These are phyloP conservation scores for Acanthiza pusilla DNA, from an alignment of 2,797 vertebrate genomes.

Conservation along the genomic window DNA sequence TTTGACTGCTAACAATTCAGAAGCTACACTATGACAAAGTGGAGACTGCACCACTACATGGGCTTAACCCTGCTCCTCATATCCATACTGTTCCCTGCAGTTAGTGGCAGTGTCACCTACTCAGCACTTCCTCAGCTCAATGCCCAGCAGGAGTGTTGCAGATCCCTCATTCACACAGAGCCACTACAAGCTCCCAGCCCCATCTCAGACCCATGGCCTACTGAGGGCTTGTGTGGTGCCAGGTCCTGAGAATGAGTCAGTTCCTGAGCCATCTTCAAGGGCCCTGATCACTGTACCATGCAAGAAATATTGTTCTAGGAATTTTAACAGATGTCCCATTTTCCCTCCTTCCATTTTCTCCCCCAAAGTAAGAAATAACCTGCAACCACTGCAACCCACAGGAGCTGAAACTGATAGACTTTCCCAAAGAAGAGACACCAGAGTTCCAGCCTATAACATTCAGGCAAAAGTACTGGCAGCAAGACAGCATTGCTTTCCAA, in stretches of 20 bases:
- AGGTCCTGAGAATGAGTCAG: not conserved
- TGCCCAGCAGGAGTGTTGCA: not conserved
- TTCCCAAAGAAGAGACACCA: not conserved
- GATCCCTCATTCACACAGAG: not conserved
- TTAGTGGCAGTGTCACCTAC: not conserved
- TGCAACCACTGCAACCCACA: not conserved
- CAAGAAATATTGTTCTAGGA: not conserved
- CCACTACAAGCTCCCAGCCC: not conserved
- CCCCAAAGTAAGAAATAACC: not conserved
- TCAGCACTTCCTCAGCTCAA: not conserved
- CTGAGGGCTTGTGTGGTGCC: not conserved
- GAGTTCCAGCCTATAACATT: not conserved
- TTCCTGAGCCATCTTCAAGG: not conserved
- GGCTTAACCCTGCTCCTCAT: not conserved
- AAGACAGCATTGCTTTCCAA: not conserved
- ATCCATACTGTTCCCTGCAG: not conserved
- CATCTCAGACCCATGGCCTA: not conserved
- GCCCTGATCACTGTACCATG: not conserved
- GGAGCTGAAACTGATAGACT: not conserved
- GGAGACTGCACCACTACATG: not conserved
- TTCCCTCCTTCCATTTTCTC: not conserved
- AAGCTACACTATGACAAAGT: not conserved
- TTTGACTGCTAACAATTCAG: not conserved
- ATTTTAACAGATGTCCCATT: not conserved
- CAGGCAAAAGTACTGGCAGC: not conserved